These are phyloP conservation scores for Nothura maculosa DNA, from an alignment of 2,797 vertebrate genomes.

Conservation along the genomic window DNA sequence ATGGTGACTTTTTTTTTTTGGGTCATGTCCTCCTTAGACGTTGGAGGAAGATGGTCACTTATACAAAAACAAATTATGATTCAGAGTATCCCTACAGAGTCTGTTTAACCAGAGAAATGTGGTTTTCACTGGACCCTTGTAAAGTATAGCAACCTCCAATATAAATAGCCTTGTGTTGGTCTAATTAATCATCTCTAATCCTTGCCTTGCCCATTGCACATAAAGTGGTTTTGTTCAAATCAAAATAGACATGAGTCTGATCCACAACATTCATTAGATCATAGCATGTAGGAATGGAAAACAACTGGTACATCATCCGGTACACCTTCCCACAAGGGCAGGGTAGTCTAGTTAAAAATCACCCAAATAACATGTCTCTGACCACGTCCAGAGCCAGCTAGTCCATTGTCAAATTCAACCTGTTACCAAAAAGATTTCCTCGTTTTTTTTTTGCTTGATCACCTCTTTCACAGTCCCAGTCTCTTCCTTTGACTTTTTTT, in stretches of 20 bases:
- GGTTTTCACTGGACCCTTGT: constrained; percentile 25
- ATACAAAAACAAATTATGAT: constrained; percentile 55
- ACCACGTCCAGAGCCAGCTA: constrained; percentile 13
- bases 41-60: constrained; percentile 56
- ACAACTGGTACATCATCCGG: constrained; percentile 26
- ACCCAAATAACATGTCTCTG: constrained; percentile 30
- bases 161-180: constrained; percentile 37
- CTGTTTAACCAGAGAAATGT: constrained; percentile 31
- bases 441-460: background rate
- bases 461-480: background rate
- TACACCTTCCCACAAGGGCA: constrained; percentile 18
- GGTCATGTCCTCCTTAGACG: constrained; percentile 43
- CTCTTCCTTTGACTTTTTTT: background rate
- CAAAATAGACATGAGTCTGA: constrained; percentile 36
- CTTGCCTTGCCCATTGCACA: constrained; percentile 18
- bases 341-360: constrained; percentile 25
- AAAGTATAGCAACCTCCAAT: background rate
- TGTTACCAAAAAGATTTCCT: background rate
- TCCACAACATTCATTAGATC: constrained; percentile 48
- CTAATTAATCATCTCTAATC: constrained; percentile 44
- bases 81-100: constrained; percentile 52
- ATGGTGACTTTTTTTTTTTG: constrained; percentile 25
- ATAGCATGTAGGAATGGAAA: constrained; percentile 8
- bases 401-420: background rate
- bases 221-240: constrained; percentile 49